Percentiles rank a stretch among this genome's conserved stretches.
These are phyloP conservation scores for Brenthis ino DNA, from an alignment of 2,888 invertebrate genomes.

Conservation along the genomic window DNA sequence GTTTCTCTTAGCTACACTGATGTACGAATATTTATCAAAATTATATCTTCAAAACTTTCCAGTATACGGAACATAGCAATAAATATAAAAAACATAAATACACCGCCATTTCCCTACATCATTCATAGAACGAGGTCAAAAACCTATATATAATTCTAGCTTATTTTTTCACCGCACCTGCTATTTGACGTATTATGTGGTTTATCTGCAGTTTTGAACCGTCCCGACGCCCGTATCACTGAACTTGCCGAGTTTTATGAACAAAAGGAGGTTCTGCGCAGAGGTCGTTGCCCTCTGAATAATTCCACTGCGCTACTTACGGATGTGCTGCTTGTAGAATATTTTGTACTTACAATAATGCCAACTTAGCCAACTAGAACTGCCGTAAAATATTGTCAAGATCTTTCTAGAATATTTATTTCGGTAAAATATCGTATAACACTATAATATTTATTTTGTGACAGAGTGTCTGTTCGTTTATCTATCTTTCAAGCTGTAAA, in stretches of 20 bases:
- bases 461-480: no score
- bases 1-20: no score
- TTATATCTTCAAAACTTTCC: no score
- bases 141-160: constrained; percentile 13
- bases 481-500: no score
- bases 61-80: background rate
- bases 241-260: constrained; percentile 42
- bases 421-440: no score
- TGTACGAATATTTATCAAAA: no score
- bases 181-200: constrained; percentile 28
- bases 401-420: no score
- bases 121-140: constrained; percentile 38
- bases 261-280: constrained; percentile 44
- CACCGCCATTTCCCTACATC: background rate
- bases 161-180: constrained; percentile 28
- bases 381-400: background rate
- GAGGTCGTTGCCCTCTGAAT: constrained; percentile 48
- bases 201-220: constrained; percentile 29
- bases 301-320: constrained; percentile 40
- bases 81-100: constrained; percentile 4
- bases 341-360: background rate
- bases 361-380: background rate
- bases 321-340: constrained; percentile 15
- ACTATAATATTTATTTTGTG: no score
- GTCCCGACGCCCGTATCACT: constrained; percentile 39